Conservation (phyloP, 2,113 vertebrate species). For the Prunella himalayana region DNA sequence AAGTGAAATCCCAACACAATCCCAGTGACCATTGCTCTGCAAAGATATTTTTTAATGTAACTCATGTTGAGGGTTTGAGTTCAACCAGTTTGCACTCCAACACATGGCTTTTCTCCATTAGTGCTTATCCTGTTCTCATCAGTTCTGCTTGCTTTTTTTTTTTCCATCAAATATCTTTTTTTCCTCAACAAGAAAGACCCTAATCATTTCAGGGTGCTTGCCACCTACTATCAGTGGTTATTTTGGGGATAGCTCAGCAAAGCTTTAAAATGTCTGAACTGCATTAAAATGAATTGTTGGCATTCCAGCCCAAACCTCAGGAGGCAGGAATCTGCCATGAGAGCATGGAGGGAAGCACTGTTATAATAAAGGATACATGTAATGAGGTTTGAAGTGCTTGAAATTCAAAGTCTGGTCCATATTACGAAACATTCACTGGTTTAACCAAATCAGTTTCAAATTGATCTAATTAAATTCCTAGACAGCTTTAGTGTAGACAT, state of each 20-base stretch:
- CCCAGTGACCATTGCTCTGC: neutral
- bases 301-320: constrained; percentile 64
- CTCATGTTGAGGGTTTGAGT: neutral
- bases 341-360: constrained; percentile 31
- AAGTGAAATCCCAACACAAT: neutral
- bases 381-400: constrained; percentile 46
- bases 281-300: constrained; percentile 59
- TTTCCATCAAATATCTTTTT: neutral
- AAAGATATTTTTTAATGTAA: neutral
- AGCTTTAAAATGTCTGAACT: constrained; percentile 52
- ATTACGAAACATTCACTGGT: constrained; percentile 4
- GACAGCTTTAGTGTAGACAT: constrained; percentile 11
- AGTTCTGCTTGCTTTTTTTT: neutral
- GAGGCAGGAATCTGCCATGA: constrained; percentile 57
- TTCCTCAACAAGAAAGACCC: neutral
- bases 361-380: constrained; percentile 9
- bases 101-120: neutral
- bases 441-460: constrained; percentile 48
- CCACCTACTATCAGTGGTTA: constrained; percentile 55
- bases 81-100: neutral
- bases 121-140: neutral
- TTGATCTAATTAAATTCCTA: constrained; percentile 48
- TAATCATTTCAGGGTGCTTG: constrained; percentile 53
- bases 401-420: constrained; percentile 49
- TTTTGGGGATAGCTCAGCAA: constrained; percentile 44